Conservation (phyloP, 2,113 vertebrate genomes). For the Caranx melampygus region DNA sequence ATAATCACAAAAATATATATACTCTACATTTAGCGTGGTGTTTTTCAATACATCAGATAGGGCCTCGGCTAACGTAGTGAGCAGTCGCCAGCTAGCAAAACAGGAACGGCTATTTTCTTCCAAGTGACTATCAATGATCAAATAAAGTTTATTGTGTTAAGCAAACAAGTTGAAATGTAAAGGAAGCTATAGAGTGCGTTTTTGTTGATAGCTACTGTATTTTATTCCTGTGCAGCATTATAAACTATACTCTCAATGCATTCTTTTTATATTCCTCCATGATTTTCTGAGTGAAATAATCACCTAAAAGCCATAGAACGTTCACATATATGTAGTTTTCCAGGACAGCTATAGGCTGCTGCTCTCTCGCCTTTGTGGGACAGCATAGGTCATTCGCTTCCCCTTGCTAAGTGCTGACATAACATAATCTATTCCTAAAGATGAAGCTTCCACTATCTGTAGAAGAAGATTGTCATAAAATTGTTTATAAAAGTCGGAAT, state of each 20-base stretch:
- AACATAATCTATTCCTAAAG: conserved; percentile 9
- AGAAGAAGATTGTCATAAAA: background rate
- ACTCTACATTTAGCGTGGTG: background rate
- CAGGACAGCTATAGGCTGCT: background rate
- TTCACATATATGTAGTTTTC: background rate
- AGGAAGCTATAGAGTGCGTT: background rate
- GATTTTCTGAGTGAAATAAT: background rate
- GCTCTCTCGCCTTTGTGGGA: background rate
- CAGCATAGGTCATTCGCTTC: background rate
- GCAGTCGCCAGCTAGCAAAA: background rate
- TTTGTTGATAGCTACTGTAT: background rate
- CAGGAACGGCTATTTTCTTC: too few species aligned
- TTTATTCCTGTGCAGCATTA: background rate
- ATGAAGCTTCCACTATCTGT: background rate
- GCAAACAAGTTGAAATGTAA: background rate
- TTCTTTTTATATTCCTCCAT: background rate
- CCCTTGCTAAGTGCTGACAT: background rate
- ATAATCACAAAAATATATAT: too few species aligned
- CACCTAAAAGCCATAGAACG: background rate
- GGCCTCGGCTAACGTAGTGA: background rate
- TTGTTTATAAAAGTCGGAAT: background rate
- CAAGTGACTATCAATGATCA: too few species aligned
- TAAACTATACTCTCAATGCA: background rate
- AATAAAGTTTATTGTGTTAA: too few species aligned
- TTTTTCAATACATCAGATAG: background rate